Evolutionary conservation across 2,888 invertebrate genomes (phyloP), one percentile per base, ranked within the genome.

Genomic region (Globia sparganii): DNA sequence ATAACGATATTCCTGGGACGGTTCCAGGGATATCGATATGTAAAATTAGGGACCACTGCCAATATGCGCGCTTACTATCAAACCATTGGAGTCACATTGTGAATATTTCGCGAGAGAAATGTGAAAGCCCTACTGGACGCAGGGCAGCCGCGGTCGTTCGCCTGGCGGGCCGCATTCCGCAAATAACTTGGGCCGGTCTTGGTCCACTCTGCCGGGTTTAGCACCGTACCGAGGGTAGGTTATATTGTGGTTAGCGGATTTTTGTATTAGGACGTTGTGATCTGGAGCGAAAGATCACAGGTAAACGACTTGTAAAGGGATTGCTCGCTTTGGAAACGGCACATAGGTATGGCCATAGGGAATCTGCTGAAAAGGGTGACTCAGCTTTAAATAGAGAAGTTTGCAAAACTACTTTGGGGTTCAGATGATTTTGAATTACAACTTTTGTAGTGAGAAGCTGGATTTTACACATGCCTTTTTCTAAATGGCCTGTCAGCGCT

Each of bases 41-140:
- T n/a, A n/a, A n/a, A n/a, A n/a, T n/a, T n/a, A n/a, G n/a, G n/a
- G 18, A 62, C 13, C n/a, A 9, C 4, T 18, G 28, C 31, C 62
- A 83, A 69, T 18, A 74, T 43, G 28, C 43, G 49, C 25, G 25
- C 15, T 37, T 28, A 69, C 43, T 28, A 76, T 56, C 37, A 53
- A 73, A 64, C 37, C 58, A 31, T 62, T 59, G 77, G 28, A 65
- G 53, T 31, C 53, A 18, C 13, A 72, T 37, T 59, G 66, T 58
- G 74, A 71, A 85, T 76, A 80, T 85, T 85, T 81, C 67, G 84
- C 81, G 70, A 82, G 87, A 75, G 87, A 86, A 87, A 86, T 83
- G 88, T 87, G 89, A 88, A 90, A 90, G 90, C 87, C 89, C 88
- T 89, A 77, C 49, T 81, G 87, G 84, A 83, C 83, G 73, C 80